Percentiles rank a stretch among this genome's conserved stretches.
Evolutionary conservation across 2,113 vertebrate species (phyloP).

Genomic region (Sorex fumeus): DNA sequence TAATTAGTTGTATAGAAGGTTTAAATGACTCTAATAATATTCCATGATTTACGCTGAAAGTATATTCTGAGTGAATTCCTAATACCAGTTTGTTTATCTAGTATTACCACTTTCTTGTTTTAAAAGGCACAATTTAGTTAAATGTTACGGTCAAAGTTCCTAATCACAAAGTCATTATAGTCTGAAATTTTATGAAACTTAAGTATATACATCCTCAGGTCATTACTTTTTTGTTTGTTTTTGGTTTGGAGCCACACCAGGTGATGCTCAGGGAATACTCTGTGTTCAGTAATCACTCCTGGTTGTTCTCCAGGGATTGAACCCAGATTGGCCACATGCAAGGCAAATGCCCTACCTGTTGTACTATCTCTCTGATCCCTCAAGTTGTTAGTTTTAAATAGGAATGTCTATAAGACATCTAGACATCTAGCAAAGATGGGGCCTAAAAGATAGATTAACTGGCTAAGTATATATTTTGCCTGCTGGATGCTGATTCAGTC

Average conservation of each 20-base stretch:
- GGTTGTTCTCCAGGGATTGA: too few relatives aligned
- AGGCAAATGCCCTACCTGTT: too few relatives aligned
- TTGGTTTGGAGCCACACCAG: too few relatives aligned
- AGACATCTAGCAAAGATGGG: neutral
- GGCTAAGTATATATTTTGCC: neutral
- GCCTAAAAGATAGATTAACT: neutral
- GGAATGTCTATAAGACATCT: constrained; percentile 47
- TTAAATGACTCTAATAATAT: neutral
- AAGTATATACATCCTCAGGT: constrained; percentile 25
- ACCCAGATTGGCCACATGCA: too few relatives aligned
- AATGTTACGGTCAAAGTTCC: constrained; percentile 24
- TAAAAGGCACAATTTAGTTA: constrained; percentile 24
- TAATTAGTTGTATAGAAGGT: neutral
- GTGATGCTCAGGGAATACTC: too few relatives aligned
- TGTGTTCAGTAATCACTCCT: too few relatives aligned
- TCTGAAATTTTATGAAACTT: constrained; percentile 1
- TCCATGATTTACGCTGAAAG: constrained; percentile 4
- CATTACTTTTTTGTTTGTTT: neutral
- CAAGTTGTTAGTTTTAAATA: constrained; percentile 1
- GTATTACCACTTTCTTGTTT: neutral
- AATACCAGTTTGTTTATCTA: neutral
- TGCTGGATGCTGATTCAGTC: too few relatives aligned
- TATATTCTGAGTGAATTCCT: constrained; percentile 17
- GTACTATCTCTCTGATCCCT: too few relatives aligned
- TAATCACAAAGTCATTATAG: neutral